Conservation (phyloP, 2,888 invertebrate genomes). For the Apomyelois bistriatella region DNA sequence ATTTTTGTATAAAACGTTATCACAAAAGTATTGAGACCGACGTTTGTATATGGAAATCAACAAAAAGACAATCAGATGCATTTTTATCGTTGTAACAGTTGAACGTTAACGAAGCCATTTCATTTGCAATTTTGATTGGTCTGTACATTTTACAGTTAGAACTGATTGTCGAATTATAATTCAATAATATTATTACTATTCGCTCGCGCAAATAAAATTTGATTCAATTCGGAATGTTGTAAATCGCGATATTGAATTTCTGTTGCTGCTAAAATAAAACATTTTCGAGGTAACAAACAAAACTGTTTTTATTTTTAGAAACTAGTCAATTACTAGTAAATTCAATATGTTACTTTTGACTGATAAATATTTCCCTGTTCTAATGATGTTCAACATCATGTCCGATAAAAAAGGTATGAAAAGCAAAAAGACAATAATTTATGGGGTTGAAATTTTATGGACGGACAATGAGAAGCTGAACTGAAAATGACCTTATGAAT, state of each 20-base stretch:
- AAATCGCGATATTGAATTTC: slow-evolving; percentile 2
- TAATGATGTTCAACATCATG: too few relatives aligned
- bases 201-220: slow-evolving; percentile 1
- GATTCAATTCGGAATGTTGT: slow-evolving; percentile 3
- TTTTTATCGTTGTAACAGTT: slow-evolving; percentile 24
- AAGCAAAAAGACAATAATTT: too few relatives aligned
- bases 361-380: too few relatives aligned
- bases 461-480: too few relatives aligned
- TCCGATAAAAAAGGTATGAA: too few relatives aligned
- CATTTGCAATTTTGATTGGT: slow-evolving; percentile 76
- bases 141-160: slow-evolving; percentile 43
- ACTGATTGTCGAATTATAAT: slow-evolving; percentile 54
- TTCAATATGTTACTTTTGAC: not conserved
- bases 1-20: too few relatives aligned
- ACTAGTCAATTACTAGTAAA: too few relatives aligned
- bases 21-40: not conserved
- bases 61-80: slow-evolving; percentile 10
- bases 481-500: too few relatives aligned
- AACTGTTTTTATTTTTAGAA: not conserved
- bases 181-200: slow-evolving; percentile 32
- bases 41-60: slow-evolving; percentile 9
- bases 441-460: too few relatives aligned
- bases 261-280: not conserved
- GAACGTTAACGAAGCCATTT: slow-evolving; percentile 65
- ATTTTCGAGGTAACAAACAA: not conserved